phyloP scores from a whole-genome alignment of 2,113 vertebrate genomes.

The Hymenochirus boettgeri region DNA sequence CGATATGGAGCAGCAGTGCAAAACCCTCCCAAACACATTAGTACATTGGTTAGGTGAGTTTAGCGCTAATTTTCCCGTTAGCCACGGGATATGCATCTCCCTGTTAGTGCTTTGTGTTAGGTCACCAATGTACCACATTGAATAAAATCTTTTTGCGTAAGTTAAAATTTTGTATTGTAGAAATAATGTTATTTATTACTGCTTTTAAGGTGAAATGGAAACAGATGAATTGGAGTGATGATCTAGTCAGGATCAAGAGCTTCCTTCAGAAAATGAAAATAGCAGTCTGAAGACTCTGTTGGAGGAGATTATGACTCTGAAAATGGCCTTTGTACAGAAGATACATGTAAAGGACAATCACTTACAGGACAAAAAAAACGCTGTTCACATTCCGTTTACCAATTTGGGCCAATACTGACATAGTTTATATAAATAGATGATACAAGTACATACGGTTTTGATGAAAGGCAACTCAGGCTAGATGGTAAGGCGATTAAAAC shows the following conservation, averaged over 20 bases:
- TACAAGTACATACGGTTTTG: slow-evolving; percentile 87
- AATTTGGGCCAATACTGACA: slow-evolving; percentile 92
- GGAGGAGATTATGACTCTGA: slow-evolving; percentile 93
- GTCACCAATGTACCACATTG: too few species aligned
- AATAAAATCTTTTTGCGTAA: too few species aligned
- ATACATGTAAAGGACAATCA: slow-evolving; percentile 76
- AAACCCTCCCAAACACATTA: too few species aligned
- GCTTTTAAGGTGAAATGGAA: slow-evolving; percentile 87
- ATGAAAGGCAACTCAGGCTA: slow-evolving; percentile 87
- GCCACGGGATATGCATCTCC: too few species aligned
- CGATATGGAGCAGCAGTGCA: too few species aligned
- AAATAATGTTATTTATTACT: slow-evolving; percentile 12
- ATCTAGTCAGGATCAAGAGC: slow-evolving; percentile 96
- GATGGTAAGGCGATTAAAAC: too few species aligned
- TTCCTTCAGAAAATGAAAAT: slow-evolving; percentile 94
- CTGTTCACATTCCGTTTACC: slow-evolving; percentile 98
- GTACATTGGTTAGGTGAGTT: too few species aligned
- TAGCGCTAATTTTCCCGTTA: too few species aligned
- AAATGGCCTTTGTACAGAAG: slow-evolving; percentile 83
- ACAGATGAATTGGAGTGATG: slow-evolving; percentile 96
- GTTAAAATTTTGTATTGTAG: neutral
- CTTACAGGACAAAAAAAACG: slow-evolving; percentile 75
- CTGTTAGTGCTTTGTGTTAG: too few species aligned
- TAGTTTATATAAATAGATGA: slow-evolving; percentile 92
- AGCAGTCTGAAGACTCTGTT: slow-evolving; percentile 95